A percentile compares a stretch with the other conserved stretches of the same genome.
Evolutionary conservation across 2,797 vertebrate genomes (phyloP).

Genomic region (Rachycentron canadum): DNA sequence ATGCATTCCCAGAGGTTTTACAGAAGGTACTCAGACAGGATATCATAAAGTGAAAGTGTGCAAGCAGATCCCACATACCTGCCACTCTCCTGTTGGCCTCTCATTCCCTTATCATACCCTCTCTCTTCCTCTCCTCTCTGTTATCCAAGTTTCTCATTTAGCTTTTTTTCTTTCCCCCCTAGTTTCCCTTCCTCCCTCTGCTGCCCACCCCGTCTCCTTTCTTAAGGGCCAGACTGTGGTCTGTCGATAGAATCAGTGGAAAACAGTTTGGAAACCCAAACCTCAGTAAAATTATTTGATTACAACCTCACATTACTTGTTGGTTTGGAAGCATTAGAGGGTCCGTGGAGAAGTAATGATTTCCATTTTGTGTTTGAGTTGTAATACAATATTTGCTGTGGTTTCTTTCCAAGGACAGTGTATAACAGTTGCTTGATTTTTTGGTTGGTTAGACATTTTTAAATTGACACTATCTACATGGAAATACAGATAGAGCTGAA

Average conservation of each 20-base stretch:
- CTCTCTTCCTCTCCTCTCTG: constrained; percentile 15
- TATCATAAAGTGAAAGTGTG: constrained; percentile 53
- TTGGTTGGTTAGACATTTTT: constrained; percentile 50
- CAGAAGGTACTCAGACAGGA: constrained; percentile 42
- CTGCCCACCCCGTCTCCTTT: constrained; percentile 33
- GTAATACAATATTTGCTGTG: constrained; percentile 73
- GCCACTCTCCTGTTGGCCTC: constrained; percentile 16
- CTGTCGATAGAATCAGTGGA: constrained; percentile 78
- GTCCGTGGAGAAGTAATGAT: constrained; percentile 76
- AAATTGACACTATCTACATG: constrained; percentile 59
- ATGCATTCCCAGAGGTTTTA: constrained; percentile 51
- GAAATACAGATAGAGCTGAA: constrained; percentile 45
- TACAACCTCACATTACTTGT: constrained; percentile 79
- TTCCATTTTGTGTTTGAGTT: constrained; percentile 79
- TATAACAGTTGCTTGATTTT: constrained; percentile 57
- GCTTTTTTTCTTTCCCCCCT: background rate
- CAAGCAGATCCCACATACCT: constrained; percentile 13
- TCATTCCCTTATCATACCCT: constrained; percentile 35
- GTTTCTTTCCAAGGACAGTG: constrained; percentile 65
- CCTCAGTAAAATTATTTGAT: constrained; percentile 81
- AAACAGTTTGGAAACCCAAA: constrained; percentile 81
- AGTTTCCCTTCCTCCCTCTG: constrained; percentile 8
- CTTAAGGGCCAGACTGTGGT: constrained; percentile 75
- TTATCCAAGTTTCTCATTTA: constrained; percentile 32
- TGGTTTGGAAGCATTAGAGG: constrained; percentile 79